Evolutionary conservation across 2,888 invertebrate species (phyloP).

Genomic region (Tenthredo distinguenda): DNA sequence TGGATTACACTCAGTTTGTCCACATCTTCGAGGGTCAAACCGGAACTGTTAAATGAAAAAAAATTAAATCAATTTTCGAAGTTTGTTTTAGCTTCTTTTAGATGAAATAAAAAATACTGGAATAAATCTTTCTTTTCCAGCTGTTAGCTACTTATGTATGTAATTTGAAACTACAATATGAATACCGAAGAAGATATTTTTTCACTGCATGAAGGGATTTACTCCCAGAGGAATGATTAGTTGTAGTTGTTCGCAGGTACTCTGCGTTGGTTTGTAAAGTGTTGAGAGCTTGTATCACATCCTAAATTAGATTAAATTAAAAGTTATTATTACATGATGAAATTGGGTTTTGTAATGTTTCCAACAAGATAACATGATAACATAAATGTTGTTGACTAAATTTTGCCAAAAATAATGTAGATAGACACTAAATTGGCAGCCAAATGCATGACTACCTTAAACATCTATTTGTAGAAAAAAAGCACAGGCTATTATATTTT

Average conservation of each 20-base stretch:
- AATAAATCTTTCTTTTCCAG: conserved; percentile 5
- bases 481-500: background rate
- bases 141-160: conserved; percentile 30
- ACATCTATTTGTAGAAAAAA: background rate
- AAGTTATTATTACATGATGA: background rate
- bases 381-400: background rate
- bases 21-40: conserved; percentile 83
- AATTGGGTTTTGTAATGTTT: background rate
- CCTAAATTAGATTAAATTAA: conserved; percentile 78
- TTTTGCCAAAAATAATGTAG: background rate
- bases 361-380: background rate
- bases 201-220: conserved; percentile 80
- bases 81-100: background rate
- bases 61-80: conserved; percentile 49
- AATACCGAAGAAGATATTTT: conserved; percentile 80
- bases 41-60: conserved; percentile 79
- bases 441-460: background rate
- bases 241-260: conserved; percentile 79
- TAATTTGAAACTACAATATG: background rate
- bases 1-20: conserved; percentile 93
- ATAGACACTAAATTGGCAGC: background rate
- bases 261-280: conserved; percentile 87
- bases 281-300: conserved; percentile 85
- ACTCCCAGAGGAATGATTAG: conserved; percentile 73
- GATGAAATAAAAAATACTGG: background rate